Conservation (phyloP, 2,888 invertebrate species). For the Lutraria lutraria region DNA sequence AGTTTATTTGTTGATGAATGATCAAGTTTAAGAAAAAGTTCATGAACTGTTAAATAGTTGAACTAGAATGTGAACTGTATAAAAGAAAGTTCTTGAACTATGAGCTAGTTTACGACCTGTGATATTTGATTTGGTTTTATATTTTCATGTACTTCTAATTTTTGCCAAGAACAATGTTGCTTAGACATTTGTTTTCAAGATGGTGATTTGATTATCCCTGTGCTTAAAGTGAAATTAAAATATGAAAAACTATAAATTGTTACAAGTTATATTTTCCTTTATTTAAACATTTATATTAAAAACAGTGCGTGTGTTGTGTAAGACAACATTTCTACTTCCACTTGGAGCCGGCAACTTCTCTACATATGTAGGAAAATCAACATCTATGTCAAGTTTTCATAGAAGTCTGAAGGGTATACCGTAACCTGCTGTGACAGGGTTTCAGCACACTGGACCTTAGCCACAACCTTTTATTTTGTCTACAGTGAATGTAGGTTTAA, state of each 20-base stretch:
- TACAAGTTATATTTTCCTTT: not conserved
- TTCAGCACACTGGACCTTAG: too few relatives aligned
- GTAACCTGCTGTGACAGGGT: too few relatives aligned
- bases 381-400: too few relatives aligned
- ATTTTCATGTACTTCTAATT: conserved; percentile 42
- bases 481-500: too few relatives aligned
- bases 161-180: conserved; percentile 46
- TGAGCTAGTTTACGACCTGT: conserved; percentile 52
- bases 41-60: conserved; percentile 1
- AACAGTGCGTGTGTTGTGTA: not conserved
- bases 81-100: not conserved
- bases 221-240: conserved; percentile 36
- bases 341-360: too few relatives aligned
- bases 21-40: conserved; percentile 12
- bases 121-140: conserved; percentile 59
- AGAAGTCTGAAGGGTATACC: too few relatives aligned
- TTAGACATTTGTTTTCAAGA: conserved; percentile 23
- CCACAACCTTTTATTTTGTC: too few relatives aligned
- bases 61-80: not conserved
- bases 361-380: too few relatives aligned
- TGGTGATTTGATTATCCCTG: conserved; percentile 40
- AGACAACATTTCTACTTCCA: too few relatives aligned
- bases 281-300: not conserved
- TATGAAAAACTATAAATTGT: not conserved
- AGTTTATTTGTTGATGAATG: not conserved